Evolutionary conservation across 2,888 invertebrate genomes (phyloP).

Genomic region (Xanthorhoe spadicearia): DNA sequence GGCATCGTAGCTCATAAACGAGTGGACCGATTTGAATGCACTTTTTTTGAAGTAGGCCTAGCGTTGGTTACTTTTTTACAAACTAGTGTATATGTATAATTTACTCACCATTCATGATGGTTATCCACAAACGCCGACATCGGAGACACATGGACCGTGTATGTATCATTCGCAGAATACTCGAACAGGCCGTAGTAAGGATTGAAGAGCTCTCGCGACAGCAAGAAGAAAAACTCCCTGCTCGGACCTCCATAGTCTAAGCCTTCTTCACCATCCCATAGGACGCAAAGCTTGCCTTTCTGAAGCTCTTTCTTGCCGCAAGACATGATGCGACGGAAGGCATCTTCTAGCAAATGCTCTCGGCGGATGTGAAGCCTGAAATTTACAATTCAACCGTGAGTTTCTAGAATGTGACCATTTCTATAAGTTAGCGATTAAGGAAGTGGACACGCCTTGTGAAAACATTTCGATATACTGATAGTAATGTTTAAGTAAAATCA

Average conservation of each 20-base stretch:
- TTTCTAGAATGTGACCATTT: not conserved
- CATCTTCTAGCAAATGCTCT: slow-evolving; percentile 97
- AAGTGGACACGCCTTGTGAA: not conserved
- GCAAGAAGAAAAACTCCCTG: slow-evolving; percentile 98
- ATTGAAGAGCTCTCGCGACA: slow-evolving; percentile 98
- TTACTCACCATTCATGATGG: slow-evolving; percentile 95
- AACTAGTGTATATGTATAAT: not conserved
- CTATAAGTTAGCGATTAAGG: not conserved
- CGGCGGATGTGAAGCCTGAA: slow-evolving; percentile 95
- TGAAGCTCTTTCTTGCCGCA: slow-evolving; percentile 97
- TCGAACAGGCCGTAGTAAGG: slow-evolving; percentile 99
- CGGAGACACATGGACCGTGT: slow-evolving; percentile 97
- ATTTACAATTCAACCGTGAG: slow-evolving; percentile 5
- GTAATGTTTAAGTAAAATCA: not conserved
- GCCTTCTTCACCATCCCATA: slow-evolving; percentile 98
- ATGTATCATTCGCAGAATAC: slow-evolving; percentile 98
- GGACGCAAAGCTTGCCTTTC: slow-evolving; percentile 96
- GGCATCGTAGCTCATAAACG: too few species aligned
- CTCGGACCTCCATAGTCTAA: slow-evolving; percentile 99
- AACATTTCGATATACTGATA: not conserved
- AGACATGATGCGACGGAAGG: slow-evolving; percentile 98
- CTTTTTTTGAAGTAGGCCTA: too few species aligned
- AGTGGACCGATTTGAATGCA: too few species aligned
- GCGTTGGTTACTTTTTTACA: too few species aligned
- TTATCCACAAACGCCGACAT: slow-evolving; percentile 99